These are phyloP conservation scores for Zhuqinia jingwanae DNA, from an alignment of 2,888 invertebrate genomes.

Conservation along the genomic window DNA sequence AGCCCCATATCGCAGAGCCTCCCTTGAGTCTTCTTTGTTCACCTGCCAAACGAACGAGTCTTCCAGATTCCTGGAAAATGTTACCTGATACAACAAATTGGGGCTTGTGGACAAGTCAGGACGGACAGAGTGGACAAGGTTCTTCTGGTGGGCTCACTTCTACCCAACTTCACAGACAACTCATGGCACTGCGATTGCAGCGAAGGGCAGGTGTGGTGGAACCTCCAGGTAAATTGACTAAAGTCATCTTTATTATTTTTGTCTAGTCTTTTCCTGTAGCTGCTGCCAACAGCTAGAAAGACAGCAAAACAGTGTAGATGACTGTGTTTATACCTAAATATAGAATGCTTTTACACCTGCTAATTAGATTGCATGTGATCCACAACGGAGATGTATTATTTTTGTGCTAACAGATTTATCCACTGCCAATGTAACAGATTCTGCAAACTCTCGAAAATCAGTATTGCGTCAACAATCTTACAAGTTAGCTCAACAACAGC, in stretches of 20 bases:
- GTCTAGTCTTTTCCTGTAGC: slow-evolving; percentile 31
- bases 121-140: not conserved
- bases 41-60: slow-evolving; percentile 77
- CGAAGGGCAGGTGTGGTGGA: slow-evolving; percentile 76
- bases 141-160: slow-evolving; percentile 60
- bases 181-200: slow-evolving; percentile 78
- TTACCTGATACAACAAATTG: slow-evolving; percentile 65
- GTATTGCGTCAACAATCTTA: slow-evolving; percentile 92
- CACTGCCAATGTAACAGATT: slow-evolving; percentile 65
- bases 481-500: slow-evolving; percentile 90
- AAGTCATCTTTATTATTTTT: slow-evolving; percentile 2
- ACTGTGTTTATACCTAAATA: not conserved
- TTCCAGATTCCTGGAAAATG: slow-evolving; percentile 77
- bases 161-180: slow-evolving; percentile 76
- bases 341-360: slow-evolving; percentile 34
- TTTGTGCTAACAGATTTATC: slow-evolving; percentile 67
- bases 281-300: slow-evolving; percentile 39
- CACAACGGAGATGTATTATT: slow-evolving; percentile 52
- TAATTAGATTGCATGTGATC: slow-evolving; percentile 57
- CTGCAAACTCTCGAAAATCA: slow-evolving; percentile 74
- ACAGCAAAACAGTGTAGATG: slow-evolving; percentile 17
- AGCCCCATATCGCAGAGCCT: slow-evolving; percentile 71
- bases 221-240: slow-evolving; percentile 72
- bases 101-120: slow-evolving; percentile 43
- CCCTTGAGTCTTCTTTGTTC: slow-evolving; percentile 76